Percentiles rank a stretch among this genome's conserved stretches.
These are phyloP conservation scores for Chelonus insularis DNA, from an alignment of 1,140 invertebrate genomes.

Conservation along the genomic window DNA sequence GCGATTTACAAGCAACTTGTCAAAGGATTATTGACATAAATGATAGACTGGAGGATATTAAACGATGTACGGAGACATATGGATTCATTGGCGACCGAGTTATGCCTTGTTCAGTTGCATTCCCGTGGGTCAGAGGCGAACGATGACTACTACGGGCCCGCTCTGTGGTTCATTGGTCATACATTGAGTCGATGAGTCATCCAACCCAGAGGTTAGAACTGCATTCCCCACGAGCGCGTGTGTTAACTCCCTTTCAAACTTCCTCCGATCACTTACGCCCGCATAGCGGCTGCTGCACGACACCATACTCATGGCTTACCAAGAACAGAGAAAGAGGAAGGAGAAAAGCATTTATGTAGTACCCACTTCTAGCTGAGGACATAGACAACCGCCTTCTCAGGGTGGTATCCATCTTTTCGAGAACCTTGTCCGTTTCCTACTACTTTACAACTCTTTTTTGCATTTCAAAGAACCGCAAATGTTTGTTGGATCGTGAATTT, in stretches of 20 bases:
- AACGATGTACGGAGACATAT: not conserved
- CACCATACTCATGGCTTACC: slow-evolving; percentile 7
- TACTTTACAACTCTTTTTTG: no score
- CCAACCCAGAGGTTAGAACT: slow-evolving; percentile 21
- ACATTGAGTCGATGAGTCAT: slow-evolving; percentile 52
- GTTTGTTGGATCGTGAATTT: no score
- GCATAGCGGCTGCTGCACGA: slow-evolving; percentile 19
- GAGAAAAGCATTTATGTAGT: slow-evolving; percentile 23
- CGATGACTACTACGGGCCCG: slow-evolving; percentile 19
- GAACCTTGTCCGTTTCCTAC: slow-evolving; percentile 1
- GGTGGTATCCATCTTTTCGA: slow-evolving; percentile 9
- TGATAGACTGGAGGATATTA: slow-evolving; percentile 15
- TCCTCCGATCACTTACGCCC: slow-evolving; percentile 30
- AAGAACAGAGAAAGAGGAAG: not conserved
- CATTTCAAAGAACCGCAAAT: no score
- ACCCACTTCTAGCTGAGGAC: slow-evolving; percentile 17
- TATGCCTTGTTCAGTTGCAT: slow-evolving; percentile 4
- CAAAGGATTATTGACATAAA: slow-evolving; percentile 16
- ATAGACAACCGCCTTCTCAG: slow-evolving; percentile 20
- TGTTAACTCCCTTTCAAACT: slow-evolving; percentile 43
- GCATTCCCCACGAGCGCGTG: slow-evolving; percentile 43
- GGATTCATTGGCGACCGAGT: slow-evolving; percentile 1
- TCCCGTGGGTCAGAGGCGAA: slow-evolving; percentile 26
- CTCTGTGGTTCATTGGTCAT: slow-evolving; percentile 52
- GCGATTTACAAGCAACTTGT: not conserved